Conservation (phyloP, 2,113 vertebrate species). For the Leucopsar rothschildi region DNA sequence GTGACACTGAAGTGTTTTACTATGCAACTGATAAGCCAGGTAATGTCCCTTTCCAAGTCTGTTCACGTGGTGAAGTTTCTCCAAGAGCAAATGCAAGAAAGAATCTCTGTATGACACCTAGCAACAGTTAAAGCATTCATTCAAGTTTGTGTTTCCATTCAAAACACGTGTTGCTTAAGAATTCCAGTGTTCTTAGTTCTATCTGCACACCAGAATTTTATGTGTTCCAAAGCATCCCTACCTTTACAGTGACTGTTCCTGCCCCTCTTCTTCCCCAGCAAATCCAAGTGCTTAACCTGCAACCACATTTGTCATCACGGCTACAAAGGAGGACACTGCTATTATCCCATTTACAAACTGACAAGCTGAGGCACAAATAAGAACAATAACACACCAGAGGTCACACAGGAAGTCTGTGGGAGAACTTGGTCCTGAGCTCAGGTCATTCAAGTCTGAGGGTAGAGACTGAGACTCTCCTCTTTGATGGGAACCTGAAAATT, state of each 20-base stretch:
- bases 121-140: neutral
- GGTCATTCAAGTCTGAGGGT: neutral
- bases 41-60: neutral
- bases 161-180: neutral
- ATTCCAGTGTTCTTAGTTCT: neutral
- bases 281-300: neutral
- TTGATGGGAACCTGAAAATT: neutral
- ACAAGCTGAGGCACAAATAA: neutral
- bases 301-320: neutral
- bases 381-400: neutral
- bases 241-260: neutral
- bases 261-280: neutral
- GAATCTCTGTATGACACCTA: neutral
- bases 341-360: conserved; percentile 1
- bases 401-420: conserved; percentile 41
- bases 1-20: neutral
- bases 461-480: neutral
- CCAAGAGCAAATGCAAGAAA: neutral
- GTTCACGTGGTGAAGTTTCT: neutral
- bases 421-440: neutral
- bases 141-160: neutral
- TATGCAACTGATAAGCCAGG: neutral
- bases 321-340: neutral
- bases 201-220: neutral
- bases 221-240: neutral